Conservation (phyloP, 2,797 vertebrate species). For the Cyclura pinguis region DNA sequence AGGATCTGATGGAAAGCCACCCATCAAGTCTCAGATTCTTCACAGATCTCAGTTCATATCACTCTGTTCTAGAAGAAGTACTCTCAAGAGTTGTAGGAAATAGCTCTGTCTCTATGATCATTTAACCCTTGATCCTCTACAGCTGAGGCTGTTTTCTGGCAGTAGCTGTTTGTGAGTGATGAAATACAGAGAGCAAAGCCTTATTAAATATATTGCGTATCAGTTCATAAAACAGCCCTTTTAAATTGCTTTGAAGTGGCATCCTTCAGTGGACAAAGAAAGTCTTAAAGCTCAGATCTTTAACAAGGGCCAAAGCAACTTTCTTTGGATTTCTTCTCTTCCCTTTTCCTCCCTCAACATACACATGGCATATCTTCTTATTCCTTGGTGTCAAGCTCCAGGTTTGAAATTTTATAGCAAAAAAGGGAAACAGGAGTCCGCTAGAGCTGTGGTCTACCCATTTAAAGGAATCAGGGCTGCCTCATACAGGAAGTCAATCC, state of each 20-base stretch:
- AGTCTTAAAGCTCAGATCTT: not conserved
- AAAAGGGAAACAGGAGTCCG: not conserved
- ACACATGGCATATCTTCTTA: not conserved
- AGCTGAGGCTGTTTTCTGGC: slow-evolving; percentile 4
- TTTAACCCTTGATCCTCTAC: slow-evolving; percentile 29
- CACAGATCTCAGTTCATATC: not conserved
- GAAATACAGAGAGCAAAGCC: slow-evolving; percentile 9
- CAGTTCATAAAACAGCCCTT: slow-evolving; percentile 20
- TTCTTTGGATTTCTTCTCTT: not conserved
- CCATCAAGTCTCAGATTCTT: not conserved
- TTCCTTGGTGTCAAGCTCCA: fast-evolving
- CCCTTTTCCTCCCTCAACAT: not conserved
- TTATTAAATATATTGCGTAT: slow-evolving; percentile 31
- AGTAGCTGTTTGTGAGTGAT: slow-evolving; percentile 25
- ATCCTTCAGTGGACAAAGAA: not conserved
- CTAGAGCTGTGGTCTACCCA: not conserved
- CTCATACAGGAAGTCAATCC: too few species aligned
- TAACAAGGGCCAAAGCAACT: not conserved
- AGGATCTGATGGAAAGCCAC: not conserved
- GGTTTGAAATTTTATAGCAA: not conserved
- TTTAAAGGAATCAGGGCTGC: not conserved
- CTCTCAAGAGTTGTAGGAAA: not conserved
- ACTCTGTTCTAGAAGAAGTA: not conserved
- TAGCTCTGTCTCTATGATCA: not conserved
- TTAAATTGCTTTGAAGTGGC: slow-evolving; percentile 13